Conservation (phyloP, 2,113 vertebrate species). For the Tachysurus vachellii region DNA sequence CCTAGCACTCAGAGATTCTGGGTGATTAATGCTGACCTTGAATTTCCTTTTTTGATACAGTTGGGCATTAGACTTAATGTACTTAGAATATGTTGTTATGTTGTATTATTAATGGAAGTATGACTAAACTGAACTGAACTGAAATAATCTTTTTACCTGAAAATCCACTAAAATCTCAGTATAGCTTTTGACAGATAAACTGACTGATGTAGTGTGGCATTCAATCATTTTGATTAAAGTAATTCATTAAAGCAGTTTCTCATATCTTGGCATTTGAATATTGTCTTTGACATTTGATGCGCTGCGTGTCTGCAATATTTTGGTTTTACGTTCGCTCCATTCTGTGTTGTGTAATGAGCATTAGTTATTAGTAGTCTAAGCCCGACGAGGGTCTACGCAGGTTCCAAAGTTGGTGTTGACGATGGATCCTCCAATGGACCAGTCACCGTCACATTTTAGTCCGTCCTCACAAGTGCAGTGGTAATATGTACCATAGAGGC, state of each 20-base stretch:
- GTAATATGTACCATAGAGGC: constrained; percentile 73
- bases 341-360: neutral
- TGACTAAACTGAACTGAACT: neutral
- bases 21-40: neutral
- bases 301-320: neutral
- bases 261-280: neutral
- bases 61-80: neutral
- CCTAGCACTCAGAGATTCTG: neutral
- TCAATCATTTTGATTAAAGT: neutral
- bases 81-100: neutral
- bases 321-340: neutral
- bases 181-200: neutral
- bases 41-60: neutral
- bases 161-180: neutral
- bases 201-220: neutral
- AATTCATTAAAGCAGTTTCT: constrained; percentile 7
- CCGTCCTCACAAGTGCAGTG: constrained; percentile 78
- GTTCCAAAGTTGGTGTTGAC: constrained; percentile 73
- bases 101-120: neutral
- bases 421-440: constrained; percentile 71
- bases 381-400: constrained; percentile 64
- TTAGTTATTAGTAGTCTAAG: neutral
- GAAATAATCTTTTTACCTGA: neutral
- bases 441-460: constrained; percentile 68
- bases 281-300: neutral